phyloP scores from a whole-genome alignment of 2,113 vertebrate genomes.

The Gavialis gangeticus region DNA sequence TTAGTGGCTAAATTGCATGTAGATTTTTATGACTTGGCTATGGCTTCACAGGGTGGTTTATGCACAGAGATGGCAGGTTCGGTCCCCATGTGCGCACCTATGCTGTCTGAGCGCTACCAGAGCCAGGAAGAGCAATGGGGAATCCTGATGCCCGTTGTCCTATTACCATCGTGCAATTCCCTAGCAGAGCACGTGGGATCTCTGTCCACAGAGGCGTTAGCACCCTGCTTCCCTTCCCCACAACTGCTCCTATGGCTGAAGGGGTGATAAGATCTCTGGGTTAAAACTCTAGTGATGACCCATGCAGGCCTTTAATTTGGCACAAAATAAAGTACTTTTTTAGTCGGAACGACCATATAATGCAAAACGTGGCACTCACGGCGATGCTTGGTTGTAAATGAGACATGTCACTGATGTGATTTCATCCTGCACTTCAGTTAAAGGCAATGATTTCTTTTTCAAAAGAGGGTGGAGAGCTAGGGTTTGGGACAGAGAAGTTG shows the following conservation, averaged over 20 bases:
- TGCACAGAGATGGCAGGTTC: constrained; percentile 39
- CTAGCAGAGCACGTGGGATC: constrained; percentile 23
- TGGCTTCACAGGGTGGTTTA: neutral
- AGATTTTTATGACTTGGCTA: neutral
- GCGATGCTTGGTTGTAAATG: neutral
- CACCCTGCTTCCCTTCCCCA: neutral
- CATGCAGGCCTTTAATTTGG: fast-evolving
- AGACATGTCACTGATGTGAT: too few relatives aligned
- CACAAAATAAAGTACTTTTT: neutral
- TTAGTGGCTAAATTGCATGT: neutral
- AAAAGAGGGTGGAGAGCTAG: too few relatives aligned
- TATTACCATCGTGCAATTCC: neutral
- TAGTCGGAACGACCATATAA: neutral
- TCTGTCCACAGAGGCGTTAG: neutral
- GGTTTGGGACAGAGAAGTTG: too few relatives aligned
- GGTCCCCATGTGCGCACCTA: constrained; percentile 63
- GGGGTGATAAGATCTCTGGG: neutral
- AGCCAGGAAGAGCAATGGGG: constrained; percentile 72
- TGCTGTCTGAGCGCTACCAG: constrained; percentile 61
- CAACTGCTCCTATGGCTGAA: fast-evolving
- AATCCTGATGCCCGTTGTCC: constrained; percentile 67
- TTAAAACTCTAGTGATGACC: fast-evolving
- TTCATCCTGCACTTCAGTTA: too few relatives aligned
- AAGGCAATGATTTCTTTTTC: too few relatives aligned
- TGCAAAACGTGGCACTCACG: neutral